These are phyloP conservation scores for Phenganax stokvisi DNA, from an alignment of 92 coral and sea anemone species.

Conservation along the genomic window DNA sequence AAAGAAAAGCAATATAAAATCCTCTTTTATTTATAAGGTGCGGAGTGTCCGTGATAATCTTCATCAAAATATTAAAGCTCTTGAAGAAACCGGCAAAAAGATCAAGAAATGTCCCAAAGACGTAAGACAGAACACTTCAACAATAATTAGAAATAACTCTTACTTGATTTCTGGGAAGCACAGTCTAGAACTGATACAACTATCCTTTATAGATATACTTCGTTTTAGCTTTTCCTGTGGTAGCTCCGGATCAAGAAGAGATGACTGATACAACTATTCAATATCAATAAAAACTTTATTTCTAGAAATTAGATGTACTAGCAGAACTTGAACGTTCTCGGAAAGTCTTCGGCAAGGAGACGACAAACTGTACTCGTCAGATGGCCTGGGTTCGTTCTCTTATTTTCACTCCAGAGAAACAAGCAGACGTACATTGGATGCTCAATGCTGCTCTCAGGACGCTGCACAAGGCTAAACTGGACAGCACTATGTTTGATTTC, in stretches of 20 bases:
- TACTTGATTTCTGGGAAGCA: too few relatives aligned
- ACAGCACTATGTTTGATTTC: constrained; percentile 70
- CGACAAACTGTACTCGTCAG: constrained; percentile 91
- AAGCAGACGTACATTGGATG: constrained; percentile 90
- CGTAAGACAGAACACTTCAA: constrained; percentile 36
- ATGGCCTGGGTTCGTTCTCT: constrained; percentile 95
- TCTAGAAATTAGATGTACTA: constrained; percentile 69
- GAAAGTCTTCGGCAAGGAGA: constrained; percentile 77
- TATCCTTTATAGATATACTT: too few relatives aligned
- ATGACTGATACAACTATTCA: background rate
- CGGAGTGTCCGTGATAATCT: constrained; percentile 91
- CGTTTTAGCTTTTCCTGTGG: background rate
- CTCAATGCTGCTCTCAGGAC: constrained; percentile 63
- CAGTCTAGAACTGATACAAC: too few relatives aligned
- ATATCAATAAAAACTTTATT: background rate
- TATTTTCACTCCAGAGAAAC: constrained; percentile 85
- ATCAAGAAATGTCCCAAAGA: constrained; percentile 70
- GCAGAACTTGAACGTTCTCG: constrained; percentile 80
- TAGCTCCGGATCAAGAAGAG: background rate
- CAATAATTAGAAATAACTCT: background rate
- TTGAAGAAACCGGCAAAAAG: constrained; percentile 72
- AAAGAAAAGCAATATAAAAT: too few relatives aligned
- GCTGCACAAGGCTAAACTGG: constrained; percentile 58
- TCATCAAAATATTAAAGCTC: constrained; percentile 88
- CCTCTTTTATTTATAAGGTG: constrained; percentile 47